Evolutionary conservation across 2,888 invertebrate species (phyloP).

Genomic region (Xanthia icteritia): DNA sequence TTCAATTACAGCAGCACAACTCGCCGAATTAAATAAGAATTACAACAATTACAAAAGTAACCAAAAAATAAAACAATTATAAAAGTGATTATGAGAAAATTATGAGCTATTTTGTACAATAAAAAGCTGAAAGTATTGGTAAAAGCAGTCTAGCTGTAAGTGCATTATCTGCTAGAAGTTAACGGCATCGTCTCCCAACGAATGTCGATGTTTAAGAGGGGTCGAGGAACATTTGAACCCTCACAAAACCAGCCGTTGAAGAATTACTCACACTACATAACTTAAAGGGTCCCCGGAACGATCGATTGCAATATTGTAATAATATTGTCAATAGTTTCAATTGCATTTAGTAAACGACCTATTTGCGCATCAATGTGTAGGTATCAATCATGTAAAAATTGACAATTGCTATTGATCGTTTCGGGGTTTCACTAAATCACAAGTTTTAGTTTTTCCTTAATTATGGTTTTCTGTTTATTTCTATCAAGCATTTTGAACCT

Average conservation of each 20-base stretch:
- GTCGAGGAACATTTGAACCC: background rate
- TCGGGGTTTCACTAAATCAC: background rate
- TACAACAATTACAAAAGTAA: no score
- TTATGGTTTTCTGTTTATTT: background rate
- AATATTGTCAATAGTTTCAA: no score
- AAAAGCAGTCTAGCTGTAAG: background rate
- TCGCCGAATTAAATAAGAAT: no score
- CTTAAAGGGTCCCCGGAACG: background rate
- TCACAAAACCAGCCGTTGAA: no score
- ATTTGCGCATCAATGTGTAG: background rate
- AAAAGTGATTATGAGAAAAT: background rate
- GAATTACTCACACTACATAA: no score
- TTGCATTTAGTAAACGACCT: no score
- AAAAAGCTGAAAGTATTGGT: background rate
- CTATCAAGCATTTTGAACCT: no score
- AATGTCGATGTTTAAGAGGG: background rate
- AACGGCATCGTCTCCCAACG: conserved; percentile 7
- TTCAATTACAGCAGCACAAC: no score
- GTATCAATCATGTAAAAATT: background rate
- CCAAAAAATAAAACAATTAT: no score
- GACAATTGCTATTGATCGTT: background rate
- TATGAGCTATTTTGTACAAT: conserved; percentile 14
- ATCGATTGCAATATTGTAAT: background rate
- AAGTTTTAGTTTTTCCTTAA: background rate
- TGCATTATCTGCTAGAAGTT: conserved; percentile 23